A percentile compares a stretch with the other conserved stretches of the same genome.
Conservation (phyloP, 2,113 vertebrate genomes). For the Megaleporinus macrocephalus region DNA sequence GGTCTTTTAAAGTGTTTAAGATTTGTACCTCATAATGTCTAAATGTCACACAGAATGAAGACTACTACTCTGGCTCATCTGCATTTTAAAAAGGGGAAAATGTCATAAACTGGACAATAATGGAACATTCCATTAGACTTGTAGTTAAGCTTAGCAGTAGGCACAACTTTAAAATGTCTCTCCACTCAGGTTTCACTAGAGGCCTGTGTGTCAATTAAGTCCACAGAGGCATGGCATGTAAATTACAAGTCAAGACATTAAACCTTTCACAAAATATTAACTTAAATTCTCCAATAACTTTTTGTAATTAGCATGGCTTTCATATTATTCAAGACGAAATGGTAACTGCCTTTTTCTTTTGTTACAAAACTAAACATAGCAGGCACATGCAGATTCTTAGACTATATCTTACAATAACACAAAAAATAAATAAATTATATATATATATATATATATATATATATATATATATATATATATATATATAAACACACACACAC, state of each 20-base stretch:
- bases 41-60: constrained; percentile 55
- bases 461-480: too few relatives aligned
- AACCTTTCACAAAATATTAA: background rate
- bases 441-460: too few relatives aligned
- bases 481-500: too few relatives aligned
- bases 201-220: constrained; percentile 11
- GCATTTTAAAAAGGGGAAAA: constrained; percentile 39
- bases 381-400: too few relatives aligned
- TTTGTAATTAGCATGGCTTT: background rate
- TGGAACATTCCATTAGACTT: constrained; percentile 50
- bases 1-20: constrained; percentile 60
- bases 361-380: too few relatives aligned
- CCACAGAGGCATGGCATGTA: constrained; percentile 10
- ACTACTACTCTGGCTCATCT: constrained; percentile 17
- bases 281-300: background rate
- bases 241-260: background rate
- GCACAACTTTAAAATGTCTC: constrained; percentile 39
- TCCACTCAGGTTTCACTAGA: constrained; percentile 27
- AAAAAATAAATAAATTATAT: too few relatives aligned
- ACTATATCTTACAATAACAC: too few relatives aligned
- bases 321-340: background rate
- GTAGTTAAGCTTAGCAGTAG: constrained; percentile 17
- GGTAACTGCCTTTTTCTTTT: too few relatives aligned
- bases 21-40: constrained; percentile 59
- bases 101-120: constrained; percentile 48